Base-by-base conservation (phyloP, 2,113 vertebrate genomes). In the Jacana jacana region DNA sequence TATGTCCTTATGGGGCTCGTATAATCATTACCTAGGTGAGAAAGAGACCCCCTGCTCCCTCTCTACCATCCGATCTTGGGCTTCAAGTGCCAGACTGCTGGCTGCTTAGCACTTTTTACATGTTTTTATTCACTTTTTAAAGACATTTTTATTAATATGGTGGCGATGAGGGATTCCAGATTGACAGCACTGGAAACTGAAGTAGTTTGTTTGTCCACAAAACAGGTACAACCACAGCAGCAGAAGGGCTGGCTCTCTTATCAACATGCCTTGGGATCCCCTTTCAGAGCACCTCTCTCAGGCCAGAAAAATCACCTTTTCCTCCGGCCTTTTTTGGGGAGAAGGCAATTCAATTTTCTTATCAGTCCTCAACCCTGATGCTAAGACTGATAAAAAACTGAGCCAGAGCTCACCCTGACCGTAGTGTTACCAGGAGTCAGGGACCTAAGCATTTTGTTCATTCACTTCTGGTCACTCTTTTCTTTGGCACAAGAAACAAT, bases 1-100 rank as follows among this genome's bases (percentile, higher is more conserved):
- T 94, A 98, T 98, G 97, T 98, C 98, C 98, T 98, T 98, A 98
- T 98, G 98, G 97, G 84, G 92, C 93, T 97, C 54, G 2, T 72
- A 81, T 80, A 92, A 72, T 96, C 94, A 97, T 97, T 98, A 98
- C 97, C 97, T 98, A 97, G 97, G 96, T 97, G 96, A 97, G 95
- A 97, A 97, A 95, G 78, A 97, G 95, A 95, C 92, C 77, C 94
- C 77, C 80, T 95, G 80, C 83, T 97, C 82, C 84, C 89, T 86
- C 90, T 83, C 72, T 37, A 31, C 91, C 65, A 73, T 82, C 83
- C 6, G 2, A 3, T 71, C 81, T 78, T 93, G 48, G 55, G 31
- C 93, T 95, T 88, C 87, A 85, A 83, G 65, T 3, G 0, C 37
- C 72, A 88, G 76, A 54, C 39, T 20, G 68, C 77, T 89, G 76